Conservation (phyloP, 1,140 invertebrate genomes). For the Drosophila bocki region DNA sequence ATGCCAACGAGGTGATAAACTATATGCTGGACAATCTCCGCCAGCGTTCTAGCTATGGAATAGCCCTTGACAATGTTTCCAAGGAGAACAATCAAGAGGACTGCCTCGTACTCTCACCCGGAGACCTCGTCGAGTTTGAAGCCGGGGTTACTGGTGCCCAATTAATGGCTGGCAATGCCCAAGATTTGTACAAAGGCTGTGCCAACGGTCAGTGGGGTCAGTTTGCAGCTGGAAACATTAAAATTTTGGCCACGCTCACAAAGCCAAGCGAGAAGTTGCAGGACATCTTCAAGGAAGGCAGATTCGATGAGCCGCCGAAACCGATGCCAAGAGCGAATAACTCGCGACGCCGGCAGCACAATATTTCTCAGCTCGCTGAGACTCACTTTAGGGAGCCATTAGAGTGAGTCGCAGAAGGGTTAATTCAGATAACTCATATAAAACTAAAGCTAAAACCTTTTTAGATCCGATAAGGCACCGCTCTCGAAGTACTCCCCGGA, state of each 20-base stretch:
- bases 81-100: slow-evolving; percentile 50
- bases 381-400: slow-evolving; percentile 91
- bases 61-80: slow-evolving; percentile 86
- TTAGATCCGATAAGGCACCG: slow-evolving; percentile 86
- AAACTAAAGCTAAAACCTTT: neutral
- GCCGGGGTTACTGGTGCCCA: slow-evolving; percentile 90
- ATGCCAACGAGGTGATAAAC: slow-evolving; percentile 93
- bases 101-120: slow-evolving; percentile 89
- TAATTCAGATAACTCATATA: neutral
- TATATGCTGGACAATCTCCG: slow-evolving; percentile 95
- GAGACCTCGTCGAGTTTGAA: slow-evolving; percentile 93
- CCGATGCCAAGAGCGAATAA: slow-evolving; percentile 73
- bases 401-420: slow-evolving; percentile 37
- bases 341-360: slow-evolving; percentile 89
- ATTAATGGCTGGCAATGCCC: slow-evolving; percentile 86
- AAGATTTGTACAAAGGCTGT: slow-evolving; percentile 91
- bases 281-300: slow-evolving; percentile 87
- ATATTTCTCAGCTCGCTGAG: slow-evolving; percentile 92
- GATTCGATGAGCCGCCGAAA: slow-evolving; percentile 39
- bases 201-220: slow-evolving; percentile 91
- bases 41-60: slow-evolving; percentile 93
- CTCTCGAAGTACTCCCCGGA: slow-evolving; percentile 94
- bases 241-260: slow-evolving; percentile 93
- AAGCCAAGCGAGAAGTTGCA: slow-evolving; percentile 89
- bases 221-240: slow-evolving; percentile 94